Evolutionary conservation across 2,797 vertebrate genomes (phyloP).

Genomic region (Phataginus tricuspis): DNA sequence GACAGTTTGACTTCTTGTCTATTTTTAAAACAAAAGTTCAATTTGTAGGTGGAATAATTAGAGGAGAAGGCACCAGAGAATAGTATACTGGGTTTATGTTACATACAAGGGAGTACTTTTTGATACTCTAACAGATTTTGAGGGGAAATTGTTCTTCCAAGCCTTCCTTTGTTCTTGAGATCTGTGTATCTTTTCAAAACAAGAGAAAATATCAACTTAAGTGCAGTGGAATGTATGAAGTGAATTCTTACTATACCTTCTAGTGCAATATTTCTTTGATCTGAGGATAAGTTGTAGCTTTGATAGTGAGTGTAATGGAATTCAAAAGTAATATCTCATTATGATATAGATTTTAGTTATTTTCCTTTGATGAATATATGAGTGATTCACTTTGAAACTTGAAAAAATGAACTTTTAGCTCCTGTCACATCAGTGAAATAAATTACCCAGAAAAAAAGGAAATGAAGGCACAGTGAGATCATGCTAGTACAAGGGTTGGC

Average conservation of each 20-base stretch:
- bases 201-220: slow-evolving; percentile 22
- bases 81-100: slow-evolving; percentile 13
- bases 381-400: slow-evolving; percentile 54
- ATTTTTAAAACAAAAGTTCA: slow-evolving; percentile 43
- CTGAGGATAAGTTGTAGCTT: slow-evolving; percentile 25
- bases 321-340: slow-evolving; percentile 50
- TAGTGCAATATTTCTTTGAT: slow-evolving; percentile 57
- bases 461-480: background rate
- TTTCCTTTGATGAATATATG: slow-evolving; percentile 29
- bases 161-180: slow-evolving; percentile 12
- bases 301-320: slow-evolving; percentile 60
- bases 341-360: slow-evolving; percentile 52
- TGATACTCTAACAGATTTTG: slow-evolving; percentile 29
- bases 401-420: slow-evolving; percentile 37
- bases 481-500: background rate
- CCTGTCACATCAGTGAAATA: slow-evolving; percentile 58
- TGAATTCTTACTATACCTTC: slow-evolving; percentile 14
- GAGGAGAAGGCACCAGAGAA: background rate
- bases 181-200: slow-evolving; percentile 24
- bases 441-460: slow-evolving; percentile 22
- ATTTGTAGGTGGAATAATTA: background rate
- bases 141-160: slow-evolving; percentile 23
- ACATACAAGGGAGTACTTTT: background rate
- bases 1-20: background rate
- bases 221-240: background rate